Evolutionary conservation across 2,797 vertebrate genomes (phyloP).

Genomic region (Pangasius djambal): DNA sequence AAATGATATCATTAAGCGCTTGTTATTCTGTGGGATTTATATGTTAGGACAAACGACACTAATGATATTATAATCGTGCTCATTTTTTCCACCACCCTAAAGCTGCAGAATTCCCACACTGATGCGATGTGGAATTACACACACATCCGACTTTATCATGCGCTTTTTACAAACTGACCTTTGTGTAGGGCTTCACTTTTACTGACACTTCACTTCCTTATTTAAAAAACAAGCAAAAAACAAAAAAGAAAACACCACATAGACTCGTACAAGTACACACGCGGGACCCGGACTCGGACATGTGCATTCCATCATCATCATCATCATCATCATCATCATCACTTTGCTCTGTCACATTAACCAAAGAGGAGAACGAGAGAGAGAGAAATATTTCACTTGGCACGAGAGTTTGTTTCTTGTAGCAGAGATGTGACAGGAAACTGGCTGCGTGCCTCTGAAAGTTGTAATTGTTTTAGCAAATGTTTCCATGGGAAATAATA

Average conservation of each 20-base stretch:
- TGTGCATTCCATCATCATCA: slow-evolving; percentile 53
- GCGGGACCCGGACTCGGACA: slow-evolving; percentile 58
- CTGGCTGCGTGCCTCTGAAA: slow-evolving; percentile 10
- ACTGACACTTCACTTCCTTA: slow-evolving; percentile 52
- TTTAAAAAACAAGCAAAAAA: not conserved
- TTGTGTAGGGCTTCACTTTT: slow-evolving; percentile 51
- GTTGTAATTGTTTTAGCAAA: slow-evolving; percentile 18
- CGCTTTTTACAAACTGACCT: not conserved
- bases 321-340: slow-evolving; percentile 23
- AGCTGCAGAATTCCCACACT: not conserved
- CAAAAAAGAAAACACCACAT: slow-evolving; percentile 53
- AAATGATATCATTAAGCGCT: not conserved
- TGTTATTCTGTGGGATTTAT: not conserved
- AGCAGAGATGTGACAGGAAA: slow-evolving; percentile 35
- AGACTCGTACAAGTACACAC: slow-evolving; percentile 51
- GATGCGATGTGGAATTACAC: not conserved
- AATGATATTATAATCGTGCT: not conserved
- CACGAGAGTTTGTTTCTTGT: slow-evolving; percentile 51
- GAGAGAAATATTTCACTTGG: slow-evolving; percentile 57
- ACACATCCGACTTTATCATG: not conserved
- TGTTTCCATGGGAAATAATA: not conserved
- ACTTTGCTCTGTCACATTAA: slow-evolving; percentile 68
- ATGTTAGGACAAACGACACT: not conserved
- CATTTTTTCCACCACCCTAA: too few species aligned
- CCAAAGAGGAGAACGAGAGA: slow-evolving; percentile 52